Evolutionary conservation across 2,113 vertebrate species (phyloP), one percentile per base, ranked within the genome.

Genomic region (Hippocampus zosterae): DNA sequence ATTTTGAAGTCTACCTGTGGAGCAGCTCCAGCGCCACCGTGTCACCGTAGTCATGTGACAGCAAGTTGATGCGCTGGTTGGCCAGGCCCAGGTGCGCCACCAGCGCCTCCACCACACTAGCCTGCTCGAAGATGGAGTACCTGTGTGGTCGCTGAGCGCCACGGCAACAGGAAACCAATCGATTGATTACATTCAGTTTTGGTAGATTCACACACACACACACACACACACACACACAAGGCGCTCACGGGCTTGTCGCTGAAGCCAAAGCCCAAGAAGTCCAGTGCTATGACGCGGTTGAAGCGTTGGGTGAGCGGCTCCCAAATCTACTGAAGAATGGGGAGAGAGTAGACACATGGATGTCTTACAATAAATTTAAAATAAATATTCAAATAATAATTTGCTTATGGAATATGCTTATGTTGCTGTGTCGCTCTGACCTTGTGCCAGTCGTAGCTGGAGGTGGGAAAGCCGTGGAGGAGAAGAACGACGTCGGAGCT

Each of bases 51-150:
- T 98, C 95, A 0, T 99, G 97, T 33, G 96, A 94, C 75, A 98
- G 53, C 2, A 99, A 88, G 69, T 98, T 96, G 73, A 97, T 77
- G 56, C 92, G 89, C 64, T 94, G 95, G 73, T 92, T 91, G 52
- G 63, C 79, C n/a, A 98, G 91, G 25, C 94, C 94, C 4, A 98
- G 77, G 65, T 97, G 94, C 13, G 79, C 81, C 72, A 94, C 72
- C 75, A 98, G 90, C 0, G 93, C 92, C 84, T 98, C 95, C 42
- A 98, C 95, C 0, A 98, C 91, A 72, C 85, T 94, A 69, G 96
- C 96, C 87, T 99, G 97, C 91, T 99, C 96, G 0, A 98, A 97
- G 84, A 98, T 94, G 78, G 95, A 98, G 72, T 99, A 98, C 11
- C 68, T 90, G 65, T 98, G 96, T 0, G 94, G 94, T 50, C 95